These are phyloP conservation scores for Mythimna impura DNA, from an alignment of 2,888 invertebrate species.

Conservation along the genomic window DNA sequence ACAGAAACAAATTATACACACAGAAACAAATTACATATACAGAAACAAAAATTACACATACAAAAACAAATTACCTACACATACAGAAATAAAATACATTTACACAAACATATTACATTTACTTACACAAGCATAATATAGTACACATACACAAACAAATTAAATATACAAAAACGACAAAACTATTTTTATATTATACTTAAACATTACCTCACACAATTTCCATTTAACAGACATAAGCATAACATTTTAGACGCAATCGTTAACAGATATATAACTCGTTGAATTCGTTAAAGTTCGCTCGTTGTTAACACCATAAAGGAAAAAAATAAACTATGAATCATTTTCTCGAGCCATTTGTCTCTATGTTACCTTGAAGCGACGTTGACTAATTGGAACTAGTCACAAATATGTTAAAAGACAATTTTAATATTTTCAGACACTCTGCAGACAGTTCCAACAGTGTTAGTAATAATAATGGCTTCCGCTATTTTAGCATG, in stretches of 20 bases:
- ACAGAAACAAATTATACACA: too few relatives aligned
- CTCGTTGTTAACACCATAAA: not conserved
- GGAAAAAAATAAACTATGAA: slow-evolving; percentile 15
- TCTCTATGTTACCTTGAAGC: slow-evolving; percentile 19
- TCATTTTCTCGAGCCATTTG: slow-evolving; percentile 17
- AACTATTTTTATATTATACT: not conserved
- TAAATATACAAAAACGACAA: too few relatives aligned
- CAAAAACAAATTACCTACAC: too few relatives aligned
- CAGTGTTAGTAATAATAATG: not conserved
- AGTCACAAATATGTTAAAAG: slow-evolving; percentile 32
- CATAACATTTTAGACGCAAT: slow-evolving; percentile 14
- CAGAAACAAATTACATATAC: too few relatives aligned
- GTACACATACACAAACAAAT: too few relatives aligned
- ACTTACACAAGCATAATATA: too few relatives aligned
- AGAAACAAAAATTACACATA: too few relatives aligned
- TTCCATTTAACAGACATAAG: slow-evolving; percentile 7
- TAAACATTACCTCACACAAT: slow-evolving; percentile 8
- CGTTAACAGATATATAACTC: slow-evolving; percentile 17
- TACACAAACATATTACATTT: too few relatives aligned
- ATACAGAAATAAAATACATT: too few relatives aligned
- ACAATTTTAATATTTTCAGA: slow-evolving; percentile 36
- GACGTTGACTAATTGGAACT: slow-evolving; percentile 43
- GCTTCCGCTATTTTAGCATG: slow-evolving; percentile 23
- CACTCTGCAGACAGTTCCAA: not conserved
- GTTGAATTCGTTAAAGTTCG: slow-evolving; percentile 6